These are phyloP conservation scores for Gobiocypris rarus DNA, from an alignment of 2,113 vertebrate species.

Conservation along the genomic window DNA sequence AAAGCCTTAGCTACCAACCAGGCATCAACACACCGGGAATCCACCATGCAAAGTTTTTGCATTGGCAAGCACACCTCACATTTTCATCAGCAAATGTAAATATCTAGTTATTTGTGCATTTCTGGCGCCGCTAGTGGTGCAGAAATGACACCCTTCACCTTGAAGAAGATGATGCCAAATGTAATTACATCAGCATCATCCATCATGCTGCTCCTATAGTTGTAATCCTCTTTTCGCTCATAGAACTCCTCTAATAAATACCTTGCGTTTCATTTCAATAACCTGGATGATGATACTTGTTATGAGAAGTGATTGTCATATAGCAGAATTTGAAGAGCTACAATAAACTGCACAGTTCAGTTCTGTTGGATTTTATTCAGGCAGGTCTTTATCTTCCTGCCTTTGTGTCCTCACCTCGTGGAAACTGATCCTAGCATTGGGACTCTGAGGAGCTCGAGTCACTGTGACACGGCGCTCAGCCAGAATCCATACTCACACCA, in stretches of 20 bases:
- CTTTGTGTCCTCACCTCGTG: slow-evolving; percentile 58
- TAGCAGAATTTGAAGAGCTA: slow-evolving; percentile 59
- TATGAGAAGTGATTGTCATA: slow-evolving; percentile 58
- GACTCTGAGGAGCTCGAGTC: slow-evolving; percentile 66
- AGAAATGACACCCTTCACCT: slow-evolving; percentile 24
- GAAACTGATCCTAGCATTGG: slow-evolving; percentile 69
- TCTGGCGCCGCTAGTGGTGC: background rate
- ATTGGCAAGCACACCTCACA: background rate
- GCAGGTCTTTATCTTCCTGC: slow-evolving; percentile 67
- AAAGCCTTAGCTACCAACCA: background rate
- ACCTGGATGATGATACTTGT: slow-evolving; percentile 66
- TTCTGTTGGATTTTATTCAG: slow-evolving; percentile 74
- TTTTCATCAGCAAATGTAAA: slow-evolving; percentile 25
- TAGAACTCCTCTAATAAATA: slow-evolving; percentile 27
- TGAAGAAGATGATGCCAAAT: slow-evolving; percentile 36
- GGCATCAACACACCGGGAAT: background rate
- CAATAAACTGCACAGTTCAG: slow-evolving; percentile 60
- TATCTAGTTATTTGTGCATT: background rate
- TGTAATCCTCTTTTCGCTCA: slow-evolving; percentile 25
- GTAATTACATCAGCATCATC: slow-evolving; percentile 29
- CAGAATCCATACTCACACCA: slow-evolving; percentile 65
- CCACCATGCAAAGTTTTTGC: background rate
- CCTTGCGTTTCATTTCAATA: slow-evolving; percentile 41
- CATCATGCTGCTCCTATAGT: background rate
- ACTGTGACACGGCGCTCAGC: slow-evolving; percentile 64